A percentile compares a stretch with the other conserved stretches of the same genome.
Evolutionary conservation across 2,113 vertebrate species (phyloP).

Genomic region (Cheilinus undulatus): DNA sequence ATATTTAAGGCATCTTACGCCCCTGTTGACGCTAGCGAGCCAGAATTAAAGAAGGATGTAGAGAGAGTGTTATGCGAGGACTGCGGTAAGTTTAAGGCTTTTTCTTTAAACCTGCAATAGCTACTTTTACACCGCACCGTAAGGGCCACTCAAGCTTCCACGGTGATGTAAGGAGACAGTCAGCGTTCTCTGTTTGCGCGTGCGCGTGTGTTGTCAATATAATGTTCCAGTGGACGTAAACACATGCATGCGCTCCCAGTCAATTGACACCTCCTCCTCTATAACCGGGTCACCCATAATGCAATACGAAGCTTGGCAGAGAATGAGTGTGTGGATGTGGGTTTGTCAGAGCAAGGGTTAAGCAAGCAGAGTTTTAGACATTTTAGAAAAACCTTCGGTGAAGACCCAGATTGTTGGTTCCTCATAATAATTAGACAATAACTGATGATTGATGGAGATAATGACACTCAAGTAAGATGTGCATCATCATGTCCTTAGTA

Average conservation of each 20-base stretch:
- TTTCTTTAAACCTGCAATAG: slow-evolving; percentile 65
- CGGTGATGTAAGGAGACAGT: slow-evolving; percentile 71
- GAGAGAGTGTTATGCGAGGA: slow-evolving; percentile 93
- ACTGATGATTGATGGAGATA: background rate
- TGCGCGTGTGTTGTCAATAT: slow-evolving; percentile 51
- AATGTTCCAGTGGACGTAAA: slow-evolving; percentile 33
- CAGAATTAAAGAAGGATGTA: slow-evolving; percentile 95
- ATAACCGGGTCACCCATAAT: slow-evolving; percentile 71
- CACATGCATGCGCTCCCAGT: slow-evolving; percentile 22
- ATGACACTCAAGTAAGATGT: slow-evolving; percentile 45
- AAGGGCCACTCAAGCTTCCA: slow-evolving; percentile 66
- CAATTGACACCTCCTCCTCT: slow-evolving; percentile 49
- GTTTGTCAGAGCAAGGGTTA: background rate
- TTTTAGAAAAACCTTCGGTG: background rate
- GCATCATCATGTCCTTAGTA: slow-evolving; percentile 42
- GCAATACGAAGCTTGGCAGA: slow-evolving; percentile 40
- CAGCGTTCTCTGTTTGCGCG: slow-evolving; percentile 59
- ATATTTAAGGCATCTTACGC: slow-evolving; percentile 94
- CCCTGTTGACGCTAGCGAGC: slow-evolving; percentile 91
- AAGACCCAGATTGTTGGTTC: slow-evolving; percentile 6
- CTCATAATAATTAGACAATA: background rate
- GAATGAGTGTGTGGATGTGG: background rate
- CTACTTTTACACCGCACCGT: slow-evolving; percentile 61
- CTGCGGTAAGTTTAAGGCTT: slow-evolving; percentile 92
- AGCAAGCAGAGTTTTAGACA: background rate